phyloP scores from a whole-genome alignment of 1,140 invertebrate species.

The Heliconius melpomene region DNA sequence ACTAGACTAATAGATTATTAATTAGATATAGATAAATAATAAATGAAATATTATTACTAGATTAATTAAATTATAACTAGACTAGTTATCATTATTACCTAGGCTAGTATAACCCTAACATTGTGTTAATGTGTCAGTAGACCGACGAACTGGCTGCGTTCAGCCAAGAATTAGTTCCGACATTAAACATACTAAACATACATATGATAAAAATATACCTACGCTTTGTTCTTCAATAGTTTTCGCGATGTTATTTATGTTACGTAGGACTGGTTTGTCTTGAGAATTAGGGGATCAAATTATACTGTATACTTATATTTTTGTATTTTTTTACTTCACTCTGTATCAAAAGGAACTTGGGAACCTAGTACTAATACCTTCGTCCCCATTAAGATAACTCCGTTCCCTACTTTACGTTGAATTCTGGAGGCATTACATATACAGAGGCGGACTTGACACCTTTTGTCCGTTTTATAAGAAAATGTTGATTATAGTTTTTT shows the following conservation, averaged over 20 bases:
- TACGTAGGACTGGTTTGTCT: no score
- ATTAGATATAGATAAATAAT: no score
- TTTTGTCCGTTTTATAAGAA: no score
- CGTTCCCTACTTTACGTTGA: neutral
- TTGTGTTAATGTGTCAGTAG: slow-evolving; percentile 34
- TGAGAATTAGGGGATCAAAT: no score
- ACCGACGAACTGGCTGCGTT: slow-evolving; percentile 34
- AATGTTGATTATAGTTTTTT: no score
- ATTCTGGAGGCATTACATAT: neutral
- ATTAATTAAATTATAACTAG: neutral
- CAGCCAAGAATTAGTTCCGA: slow-evolving; percentile 2
- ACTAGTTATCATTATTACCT: no score
- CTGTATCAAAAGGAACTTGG: neutral
- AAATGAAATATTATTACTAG: no score
- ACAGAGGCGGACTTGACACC: neutral
- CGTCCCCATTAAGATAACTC: no score
- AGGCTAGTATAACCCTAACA: slow-evolving; percentile 1
- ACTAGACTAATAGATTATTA: no score
- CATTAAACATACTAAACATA: neutral
- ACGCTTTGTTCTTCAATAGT: neutral
- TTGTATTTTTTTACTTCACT: no score
- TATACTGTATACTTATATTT: no score
- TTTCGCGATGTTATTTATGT: neutral
- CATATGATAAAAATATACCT: neutral
- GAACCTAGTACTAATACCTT: neutral